Evolutionary conservation across 2,888 invertebrate species (phyloP).

Genomic region (Halocaridina rubra): DNA sequence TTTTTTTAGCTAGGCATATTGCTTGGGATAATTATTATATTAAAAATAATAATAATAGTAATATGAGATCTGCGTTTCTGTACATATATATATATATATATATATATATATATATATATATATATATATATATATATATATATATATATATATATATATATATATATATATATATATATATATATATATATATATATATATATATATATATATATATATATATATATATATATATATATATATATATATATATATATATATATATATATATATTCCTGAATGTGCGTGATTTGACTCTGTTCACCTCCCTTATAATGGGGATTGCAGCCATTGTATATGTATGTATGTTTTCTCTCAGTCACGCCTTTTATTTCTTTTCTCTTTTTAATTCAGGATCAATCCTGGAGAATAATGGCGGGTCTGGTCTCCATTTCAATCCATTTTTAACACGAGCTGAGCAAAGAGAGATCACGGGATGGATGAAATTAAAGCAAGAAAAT

Average conservation of each 20-base stretch:
- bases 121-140: neutral
- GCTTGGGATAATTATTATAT: no score
- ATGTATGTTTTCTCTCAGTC: neutral
- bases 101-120: neutral
- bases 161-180: neutral
- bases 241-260: neutral
- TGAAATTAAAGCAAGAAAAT: constrained; percentile 75
- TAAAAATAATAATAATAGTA: no score
- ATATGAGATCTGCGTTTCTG: no score
- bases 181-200: neutral
- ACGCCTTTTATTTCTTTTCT: neutral
- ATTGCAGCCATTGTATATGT: no score
- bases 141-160: neutral
- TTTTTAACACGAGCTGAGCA: constrained; percentile 85
- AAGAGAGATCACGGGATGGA: constrained; percentile 93
- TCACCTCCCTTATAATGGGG: no score
- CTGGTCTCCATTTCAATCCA: constrained; percentile 94
- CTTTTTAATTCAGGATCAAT: constrained; percentile 73
- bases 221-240: neutral
- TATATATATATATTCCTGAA: neutral
- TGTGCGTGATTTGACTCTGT: neutral
- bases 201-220: neutral
- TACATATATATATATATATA: neutral
- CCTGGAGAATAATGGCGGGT: constrained; percentile 84
- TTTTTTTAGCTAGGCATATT: no score